Percentiles rank a stretch among this genome's conserved stretches.
Conservation (phyloP, 2,113 vertebrate genomes). For the Oriolus oriolus region DNA sequence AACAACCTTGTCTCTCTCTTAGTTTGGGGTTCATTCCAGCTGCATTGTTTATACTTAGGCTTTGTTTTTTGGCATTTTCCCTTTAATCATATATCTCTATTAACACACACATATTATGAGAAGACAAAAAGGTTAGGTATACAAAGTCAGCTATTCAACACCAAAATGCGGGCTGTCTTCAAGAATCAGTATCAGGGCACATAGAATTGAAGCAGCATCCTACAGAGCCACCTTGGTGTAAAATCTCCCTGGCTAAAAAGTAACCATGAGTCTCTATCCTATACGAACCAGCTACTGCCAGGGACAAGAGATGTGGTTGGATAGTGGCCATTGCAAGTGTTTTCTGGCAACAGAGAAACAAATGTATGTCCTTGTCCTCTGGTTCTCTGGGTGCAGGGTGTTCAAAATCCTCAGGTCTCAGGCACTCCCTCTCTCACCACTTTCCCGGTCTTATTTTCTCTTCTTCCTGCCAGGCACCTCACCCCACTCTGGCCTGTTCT, state of each 20-base stretch:
- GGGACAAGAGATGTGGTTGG: neutral
- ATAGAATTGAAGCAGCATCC: neutral
- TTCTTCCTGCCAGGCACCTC: neutral
- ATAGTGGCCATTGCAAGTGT: neutral
- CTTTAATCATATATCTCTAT: neutral
- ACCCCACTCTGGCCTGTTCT: neutral
- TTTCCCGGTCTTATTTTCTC: neutral
- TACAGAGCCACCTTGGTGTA: neutral
- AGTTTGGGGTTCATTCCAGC: neutral
- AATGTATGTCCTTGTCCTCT: accelerated
- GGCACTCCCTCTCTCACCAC: neutral
- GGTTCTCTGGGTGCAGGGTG: neutral
- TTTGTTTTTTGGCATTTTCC: neutral
- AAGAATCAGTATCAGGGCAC: neutral
- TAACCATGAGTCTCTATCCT: neutral
- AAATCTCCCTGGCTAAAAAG: neutral
- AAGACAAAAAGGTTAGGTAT: neutral
- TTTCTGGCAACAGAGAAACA: neutral
- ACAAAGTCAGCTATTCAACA: neutral
- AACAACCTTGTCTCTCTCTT: neutral
- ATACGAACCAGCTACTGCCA: neutral
- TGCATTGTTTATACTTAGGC: neutral
- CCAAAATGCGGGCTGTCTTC: neutral
- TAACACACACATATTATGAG: neutral
- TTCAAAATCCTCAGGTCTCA: accelerated